Percentiles rank a stretch among this genome's conserved stretches.
Evolutionary conservation across 2,113 vertebrate species (phyloP).

Genomic region (Acanthochromis polyacanthus): DNA sequence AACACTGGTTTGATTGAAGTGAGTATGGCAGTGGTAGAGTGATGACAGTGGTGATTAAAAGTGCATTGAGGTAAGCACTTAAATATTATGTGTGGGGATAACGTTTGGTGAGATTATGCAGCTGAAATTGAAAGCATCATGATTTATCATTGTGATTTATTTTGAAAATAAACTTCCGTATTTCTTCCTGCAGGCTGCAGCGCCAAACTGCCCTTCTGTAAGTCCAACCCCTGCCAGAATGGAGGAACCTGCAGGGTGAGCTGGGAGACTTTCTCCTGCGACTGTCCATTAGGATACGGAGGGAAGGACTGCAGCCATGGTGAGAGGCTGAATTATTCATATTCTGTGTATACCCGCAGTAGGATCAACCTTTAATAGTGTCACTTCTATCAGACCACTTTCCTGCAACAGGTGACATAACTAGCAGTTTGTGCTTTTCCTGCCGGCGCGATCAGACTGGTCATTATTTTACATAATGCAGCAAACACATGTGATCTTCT

Average conservation of each 20-base stretch:
- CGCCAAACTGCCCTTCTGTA: slow-evolving; percentile 93
- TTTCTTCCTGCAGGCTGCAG: slow-evolving; percentile 88
- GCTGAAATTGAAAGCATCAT: not conserved
- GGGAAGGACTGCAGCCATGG: slow-evolving; percentile 95
- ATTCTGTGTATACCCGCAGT: not conserved
- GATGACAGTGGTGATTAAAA: no score
- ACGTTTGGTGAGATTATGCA: no score
- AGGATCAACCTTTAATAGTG: not conserved
- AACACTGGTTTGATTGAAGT: no score
- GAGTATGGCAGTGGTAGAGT: no score
- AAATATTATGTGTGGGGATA: no score
- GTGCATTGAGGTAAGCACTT: no score
- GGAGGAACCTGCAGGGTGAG: slow-evolving; percentile 92
- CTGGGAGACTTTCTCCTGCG: slow-evolving; percentile 96
- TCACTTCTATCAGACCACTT: not conserved
- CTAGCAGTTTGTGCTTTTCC: not conserved
- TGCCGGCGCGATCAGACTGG: not conserved
- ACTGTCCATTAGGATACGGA: slow-evolving; percentile 95
- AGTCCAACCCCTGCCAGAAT: slow-evolving; percentile 95
- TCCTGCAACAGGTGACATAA: slow-evolving; percentile 4
- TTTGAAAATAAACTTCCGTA: not conserved
- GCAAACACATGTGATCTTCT: not conserved
- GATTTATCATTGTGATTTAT: not conserved
- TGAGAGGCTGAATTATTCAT: slow-evolving; percentile 76
- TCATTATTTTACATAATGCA: not conserved